Percentiles rank a stretch among this genome's conserved stretches.
Conservation (phyloP, 2,888 invertebrate species). For the Hipparchia sbordonii region DNA sequence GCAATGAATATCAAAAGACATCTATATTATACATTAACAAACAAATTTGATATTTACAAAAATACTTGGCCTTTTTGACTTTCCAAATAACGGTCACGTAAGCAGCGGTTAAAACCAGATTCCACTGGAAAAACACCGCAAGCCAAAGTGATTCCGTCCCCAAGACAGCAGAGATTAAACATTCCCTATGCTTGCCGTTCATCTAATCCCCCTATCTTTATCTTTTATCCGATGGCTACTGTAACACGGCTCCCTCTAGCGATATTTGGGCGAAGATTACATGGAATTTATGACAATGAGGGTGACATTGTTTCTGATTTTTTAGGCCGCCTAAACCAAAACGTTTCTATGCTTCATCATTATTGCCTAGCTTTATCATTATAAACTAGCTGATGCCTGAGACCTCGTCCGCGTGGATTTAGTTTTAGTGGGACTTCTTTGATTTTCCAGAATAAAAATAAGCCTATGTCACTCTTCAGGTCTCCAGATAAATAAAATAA, state of each 20-base stretch:
- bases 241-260: conserved; percentile 34
- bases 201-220: conserved; percentile 27
- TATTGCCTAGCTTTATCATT: too few relatives aligned
- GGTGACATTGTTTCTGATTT: conserved; percentile 43
- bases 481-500: too few relatives aligned
- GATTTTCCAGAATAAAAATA: too few relatives aligned
- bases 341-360: background rate
- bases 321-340: conserved; percentile 4
- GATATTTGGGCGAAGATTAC: conserved; percentile 48
- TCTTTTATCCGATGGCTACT: conserved; percentile 33
- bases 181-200: conserved; percentile 25
- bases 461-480: too few relatives aligned
- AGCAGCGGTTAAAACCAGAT: conserved; percentile 1
- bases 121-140: conserved; percentile 9
- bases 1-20: too few relatives aligned
- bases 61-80: background rate
- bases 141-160: conserved; percentile 14
- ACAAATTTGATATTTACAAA: background rate
- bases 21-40: too few relatives aligned
- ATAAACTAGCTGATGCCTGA: too few relatives aligned
- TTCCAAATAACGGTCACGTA: background rate
- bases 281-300: conserved; percentile 44
- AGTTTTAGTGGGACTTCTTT: too few relatives aligned
- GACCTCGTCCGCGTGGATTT: too few relatives aligned
- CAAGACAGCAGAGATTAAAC: conserved; percentile 26